Evolutionary conservation across 1,140 invertebrate genomes (phyloP), one percentile per base, ranked within the genome.

Genomic region (Melanaphis sacchari): DNA sequence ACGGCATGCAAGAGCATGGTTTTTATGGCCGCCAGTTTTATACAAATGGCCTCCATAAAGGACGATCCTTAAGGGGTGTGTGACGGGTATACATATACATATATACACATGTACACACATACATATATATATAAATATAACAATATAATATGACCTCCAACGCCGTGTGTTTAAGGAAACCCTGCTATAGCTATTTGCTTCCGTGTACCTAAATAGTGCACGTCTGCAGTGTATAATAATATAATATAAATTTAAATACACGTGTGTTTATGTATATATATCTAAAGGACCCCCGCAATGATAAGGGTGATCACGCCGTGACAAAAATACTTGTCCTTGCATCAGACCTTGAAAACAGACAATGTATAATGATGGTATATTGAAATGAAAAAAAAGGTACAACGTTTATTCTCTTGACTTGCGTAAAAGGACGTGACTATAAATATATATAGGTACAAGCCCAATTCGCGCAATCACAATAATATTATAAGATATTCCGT

Each of bases 11-110:
- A 81, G 52, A n/a, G 41, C 18, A 41, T 24, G 26, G 59, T 91
- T 91, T 91, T 91, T 91, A 91, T 76, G 90, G 90, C 90, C 22
- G 90, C 76, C 18, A 76, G n/a, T n/a, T 11, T 76, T 76, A 76
- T 76, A 66, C 59, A 66, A 43, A 76, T 91, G 90, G 90, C 90
- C 90, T 76, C 90, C 59, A 76, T 36, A 88, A 88, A 88, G 85
- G 85, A 88, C 85, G 18, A 36, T 46, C 43, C 85, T 46, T 46
- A 91, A 66, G 41, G 54, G 90, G 54, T 66, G 90, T 40, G 38
- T 9, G 4, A 41, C 40, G 36, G 59, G n/a, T 36, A n/a, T n/a
- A n/a, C 11, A n/a, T 0, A n/a, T 9, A 41, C 82, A 84, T 9
- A 84, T 0, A 43, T 9, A 41, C 82, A 84, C 22, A 84, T 24